Percentiles rank a stretch among this genome's conserved stretches.
phyloP scores from a whole-genome alignment of 2,797 vertebrate genomes.

The Danio choprae region DNA sequence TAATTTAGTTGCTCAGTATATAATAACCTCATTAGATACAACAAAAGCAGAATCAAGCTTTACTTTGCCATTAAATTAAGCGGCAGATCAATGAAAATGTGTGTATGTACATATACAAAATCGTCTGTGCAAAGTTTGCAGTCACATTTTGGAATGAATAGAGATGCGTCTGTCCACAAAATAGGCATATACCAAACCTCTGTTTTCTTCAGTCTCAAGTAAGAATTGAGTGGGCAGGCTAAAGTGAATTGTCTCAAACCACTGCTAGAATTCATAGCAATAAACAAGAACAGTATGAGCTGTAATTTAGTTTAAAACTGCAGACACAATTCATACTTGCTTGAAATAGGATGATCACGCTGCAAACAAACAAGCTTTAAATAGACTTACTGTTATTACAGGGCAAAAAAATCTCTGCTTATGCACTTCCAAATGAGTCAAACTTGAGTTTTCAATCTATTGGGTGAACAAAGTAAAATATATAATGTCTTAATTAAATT shows the following conservation, averaged over 20 bases:
- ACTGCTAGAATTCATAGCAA: background rate
- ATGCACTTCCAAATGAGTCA: background rate
- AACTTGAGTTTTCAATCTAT: background rate
- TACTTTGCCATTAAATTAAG: background rate
- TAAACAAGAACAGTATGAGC: background rate
- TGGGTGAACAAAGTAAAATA: background rate
- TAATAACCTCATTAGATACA: background rate
- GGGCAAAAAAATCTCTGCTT: background rate
- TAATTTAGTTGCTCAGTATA: background rate
- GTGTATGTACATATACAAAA: background rate
- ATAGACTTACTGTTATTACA: background rate
- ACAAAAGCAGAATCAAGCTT: background rate
- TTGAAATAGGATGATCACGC: background rate
- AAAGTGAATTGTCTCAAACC: conserved; percentile 5
- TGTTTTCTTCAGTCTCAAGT: background rate
- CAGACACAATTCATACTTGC: background rate
- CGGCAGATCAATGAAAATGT: background rate
- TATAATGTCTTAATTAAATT: background rate
- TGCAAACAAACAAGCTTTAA: background rate
- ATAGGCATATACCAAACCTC: background rate
- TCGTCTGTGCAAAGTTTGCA: background rate
- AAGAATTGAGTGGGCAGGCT: background rate
- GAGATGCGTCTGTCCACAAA: background rate
- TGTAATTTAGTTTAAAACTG: conserved; percentile 15
- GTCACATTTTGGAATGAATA: background rate